phyloP scores from a whole-genome alignment of 1,140 invertebrate genomes.

The Nymphalis io region DNA sequence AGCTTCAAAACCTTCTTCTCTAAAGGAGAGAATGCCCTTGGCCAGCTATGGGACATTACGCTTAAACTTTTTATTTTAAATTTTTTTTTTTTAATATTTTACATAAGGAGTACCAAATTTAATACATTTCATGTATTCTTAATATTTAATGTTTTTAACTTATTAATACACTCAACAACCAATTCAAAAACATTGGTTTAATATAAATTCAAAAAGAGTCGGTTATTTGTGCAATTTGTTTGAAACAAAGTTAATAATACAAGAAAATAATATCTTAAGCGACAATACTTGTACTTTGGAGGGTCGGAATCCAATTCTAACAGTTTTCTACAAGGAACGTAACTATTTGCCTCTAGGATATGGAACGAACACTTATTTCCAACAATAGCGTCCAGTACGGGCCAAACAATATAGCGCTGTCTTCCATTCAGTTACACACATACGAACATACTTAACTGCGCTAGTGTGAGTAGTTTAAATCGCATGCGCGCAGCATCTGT shows the following conservation, averaged over 20 bases:
- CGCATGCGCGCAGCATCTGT: slow-evolving; percentile 79
- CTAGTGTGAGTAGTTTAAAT: slow-evolving; percentile 48
- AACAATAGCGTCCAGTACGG: slow-evolving; percentile 63
- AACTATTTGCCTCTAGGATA: slow-evolving; percentile 46
- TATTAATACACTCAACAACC: too few relatives aligned
- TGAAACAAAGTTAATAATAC: background rate
- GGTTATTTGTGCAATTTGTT: background rate
- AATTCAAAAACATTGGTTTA: too few relatives aligned
- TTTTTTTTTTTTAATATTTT: too few relatives aligned
- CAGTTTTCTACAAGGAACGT: slow-evolving; percentile 38
- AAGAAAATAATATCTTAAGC: background rate
- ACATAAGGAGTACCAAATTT: too few relatives aligned
- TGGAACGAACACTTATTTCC: slow-evolving; percentile 49
- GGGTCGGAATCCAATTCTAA: slow-evolving; percentile 20
- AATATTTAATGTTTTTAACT: too few relatives aligned
- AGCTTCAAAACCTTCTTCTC: too few relatives aligned
- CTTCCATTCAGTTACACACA: slow-evolving; percentile 51
- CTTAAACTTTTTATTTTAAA: too few relatives aligned
- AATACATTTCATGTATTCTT: too few relatives aligned
- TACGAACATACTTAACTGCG: slow-evolving; percentile 37
- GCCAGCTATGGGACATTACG: too few relatives aligned
- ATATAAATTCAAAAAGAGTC: too few relatives aligned
- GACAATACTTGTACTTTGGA: background rate
- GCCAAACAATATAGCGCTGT: slow-evolving; percentile 66
- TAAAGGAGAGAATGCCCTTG: too few relatives aligned